Evolutionary conservation across 2,113 vertebrate species (phyloP).

Genomic region (Vulpes ferrilata): DNA sequence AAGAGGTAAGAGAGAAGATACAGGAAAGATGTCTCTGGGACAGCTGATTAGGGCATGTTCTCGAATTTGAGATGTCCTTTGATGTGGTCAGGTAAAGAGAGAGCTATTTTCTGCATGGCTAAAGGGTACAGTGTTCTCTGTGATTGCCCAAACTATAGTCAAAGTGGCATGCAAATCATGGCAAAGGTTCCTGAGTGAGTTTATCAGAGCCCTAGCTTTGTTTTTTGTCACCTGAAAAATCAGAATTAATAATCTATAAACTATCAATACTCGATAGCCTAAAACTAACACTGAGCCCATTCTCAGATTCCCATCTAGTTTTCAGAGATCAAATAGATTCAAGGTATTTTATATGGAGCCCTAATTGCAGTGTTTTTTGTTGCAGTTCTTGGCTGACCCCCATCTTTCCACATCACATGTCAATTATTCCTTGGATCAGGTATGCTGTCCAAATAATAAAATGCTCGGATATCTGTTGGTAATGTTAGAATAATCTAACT

Average conservation of each 20-base stretch:
- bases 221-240: constrained; percentile 45
- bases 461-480: constrained; percentile 21
- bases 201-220: neutral
- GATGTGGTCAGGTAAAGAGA: neutral
- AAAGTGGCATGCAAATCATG: neutral
- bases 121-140: neutral
- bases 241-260: constrained; percentile 20
- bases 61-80: constrained; percentile 56
- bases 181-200: neutral
- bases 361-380: constrained; percentile 75
- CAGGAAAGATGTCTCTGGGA: neutral
- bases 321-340: constrained; percentile 4
- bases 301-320: constrained; percentile 48
- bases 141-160: neutral
- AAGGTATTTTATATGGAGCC: neutral
- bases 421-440: constrained; percentile 98
- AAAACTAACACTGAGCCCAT: neutral
- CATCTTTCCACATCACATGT: constrained; percentile 98
- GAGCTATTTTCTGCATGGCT: neutral
- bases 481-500: constrained; percentile 17
- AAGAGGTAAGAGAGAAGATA: constrained; percentile 91
- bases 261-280: neutral
- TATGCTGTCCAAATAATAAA: constrained; percentile 82
- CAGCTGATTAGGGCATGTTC: neutral
- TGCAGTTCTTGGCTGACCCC: constrained; percentile 97